A percentile compares a stretch with the other conserved stretches of the same genome.
Conservation (phyloP, 2,888 invertebrate species). For the Leptarthrus brevirostris region DNA sequence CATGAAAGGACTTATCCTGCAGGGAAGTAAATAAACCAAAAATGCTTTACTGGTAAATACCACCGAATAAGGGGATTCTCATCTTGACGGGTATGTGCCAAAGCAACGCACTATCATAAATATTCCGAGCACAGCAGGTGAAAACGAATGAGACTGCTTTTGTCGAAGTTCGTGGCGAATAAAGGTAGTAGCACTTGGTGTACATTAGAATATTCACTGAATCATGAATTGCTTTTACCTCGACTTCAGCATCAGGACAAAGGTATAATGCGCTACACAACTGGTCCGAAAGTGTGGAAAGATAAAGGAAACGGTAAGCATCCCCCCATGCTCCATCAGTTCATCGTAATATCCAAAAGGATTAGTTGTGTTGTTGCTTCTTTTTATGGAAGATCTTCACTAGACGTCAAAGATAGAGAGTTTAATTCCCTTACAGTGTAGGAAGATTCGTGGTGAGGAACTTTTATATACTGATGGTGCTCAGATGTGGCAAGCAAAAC, state of each 20-base stretch:
- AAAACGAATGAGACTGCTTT: slow-evolving; percentile 33
- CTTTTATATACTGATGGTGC: neutral
- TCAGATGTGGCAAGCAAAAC: neutral
- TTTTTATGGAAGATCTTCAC: neutral
- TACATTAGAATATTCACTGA: neutral
- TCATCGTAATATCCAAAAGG: no score
- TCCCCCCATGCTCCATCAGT: no score
- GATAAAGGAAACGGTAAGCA: neutral
- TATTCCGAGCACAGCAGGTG: slow-evolving; percentile 33
- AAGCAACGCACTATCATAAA: slow-evolving; percentile 32
- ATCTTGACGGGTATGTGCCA: neutral
- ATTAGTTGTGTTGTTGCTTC: neutral
- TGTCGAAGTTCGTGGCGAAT: slow-evolving; percentile 7
- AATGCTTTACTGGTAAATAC: neutral
- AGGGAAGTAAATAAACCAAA: neutral
- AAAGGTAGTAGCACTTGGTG: neutral
- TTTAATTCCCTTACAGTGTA: neutral
- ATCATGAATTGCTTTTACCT: neutral
- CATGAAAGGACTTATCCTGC: no score
- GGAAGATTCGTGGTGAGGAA: neutral
- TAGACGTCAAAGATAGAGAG: neutral
- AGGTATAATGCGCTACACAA: neutral
- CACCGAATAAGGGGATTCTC: neutral
- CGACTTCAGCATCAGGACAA: neutral
- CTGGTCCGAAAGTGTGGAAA: neutral